Evolutionary conservation across 2,888 invertebrate species (phyloP), one percentile per base, ranked within the genome.

Genomic region (Dolomedes plantarius): DNA sequence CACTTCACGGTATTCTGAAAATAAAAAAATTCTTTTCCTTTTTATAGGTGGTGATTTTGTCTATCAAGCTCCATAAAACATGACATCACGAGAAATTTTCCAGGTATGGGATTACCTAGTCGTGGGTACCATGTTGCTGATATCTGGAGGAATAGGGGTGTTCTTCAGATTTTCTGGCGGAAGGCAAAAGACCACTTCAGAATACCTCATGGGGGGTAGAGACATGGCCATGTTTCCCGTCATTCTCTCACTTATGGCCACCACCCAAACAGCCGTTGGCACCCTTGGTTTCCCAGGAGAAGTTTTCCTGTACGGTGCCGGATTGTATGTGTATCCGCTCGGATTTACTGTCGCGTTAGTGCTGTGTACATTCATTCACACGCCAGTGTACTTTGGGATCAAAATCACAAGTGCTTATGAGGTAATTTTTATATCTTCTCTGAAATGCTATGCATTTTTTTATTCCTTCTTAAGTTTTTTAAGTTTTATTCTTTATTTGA

Each of bases 381-480:
- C 97, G 81, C 97, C 97, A 32, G 96, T 97, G 56, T 97, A 97
- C 91, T 96, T 95, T 90, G 94, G 94, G 88, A 92, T 96, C 1
- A 95, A 95, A 91, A 94, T 94, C 87, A 95, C 95, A 19, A 96
- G 96, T 91, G 96, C 96, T 74, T 98, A 97, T 91, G 96, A 97
- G 93, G 95, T 94, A 91, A 89, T 88, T 85, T n/a, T n/a, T n/a
- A n/a, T n/a, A n/a, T n/a, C n/a, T n/a, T n/a, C n/a, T n/a, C n/a
- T n/a, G n/a, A n/a, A n/a, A n/a, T n/a, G n/a, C n/a, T n/a, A n/a
- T n/a, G n/a, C n/a, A n/a, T n/a, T n/a, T n/a, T n/a, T n/a, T n/a
- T n/a, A n/a, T n/a, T n/a, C n/a, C n/a, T n/a, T n/a, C n/a, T n/a
- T n/a, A n/a, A n/a, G n/a, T n/a, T n/a, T n/a, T n/a, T n/a, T n/a